Evolutionary conservation across 2,797 vertebrate species (phyloP).

Genomic region (Otus scops): DNA sequence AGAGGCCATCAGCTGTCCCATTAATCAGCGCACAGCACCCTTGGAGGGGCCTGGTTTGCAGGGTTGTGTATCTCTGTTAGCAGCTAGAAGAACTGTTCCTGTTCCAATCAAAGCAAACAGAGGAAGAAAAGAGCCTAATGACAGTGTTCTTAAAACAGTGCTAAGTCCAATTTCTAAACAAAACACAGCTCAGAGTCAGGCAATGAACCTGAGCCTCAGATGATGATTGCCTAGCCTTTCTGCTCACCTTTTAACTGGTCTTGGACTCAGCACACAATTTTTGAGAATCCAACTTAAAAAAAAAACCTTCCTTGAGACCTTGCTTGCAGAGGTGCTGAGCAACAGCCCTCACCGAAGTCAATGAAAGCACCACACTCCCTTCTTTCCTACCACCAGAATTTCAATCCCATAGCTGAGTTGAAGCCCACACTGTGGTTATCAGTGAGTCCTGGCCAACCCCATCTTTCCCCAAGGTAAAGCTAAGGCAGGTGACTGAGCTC

Average conservation of each 20-base stretch:
- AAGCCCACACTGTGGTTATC: not conserved
- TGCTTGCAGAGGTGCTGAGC: not conserved
- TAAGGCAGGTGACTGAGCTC: not conserved
- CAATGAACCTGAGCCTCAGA: not conserved
- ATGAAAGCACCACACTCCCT: not conserved
- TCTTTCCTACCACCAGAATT: not conserved
- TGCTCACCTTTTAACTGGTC: not conserved
- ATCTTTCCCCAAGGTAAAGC: not conserved
- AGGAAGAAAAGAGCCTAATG: not conserved
- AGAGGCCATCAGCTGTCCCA: not conserved
- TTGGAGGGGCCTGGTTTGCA: not conserved
- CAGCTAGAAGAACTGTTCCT: not conserved
- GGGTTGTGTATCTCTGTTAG: not conserved
- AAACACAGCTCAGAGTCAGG: not conserved
- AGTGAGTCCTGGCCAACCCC: not conserved
- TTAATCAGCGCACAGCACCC: not conserved
- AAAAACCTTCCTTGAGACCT: not conserved
- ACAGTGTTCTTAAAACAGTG: not conserved
- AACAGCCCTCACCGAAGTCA: not conserved
- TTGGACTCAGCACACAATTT: not conserved
- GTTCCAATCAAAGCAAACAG: not conserved
- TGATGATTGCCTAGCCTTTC: not conserved
- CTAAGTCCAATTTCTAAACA: not conserved
- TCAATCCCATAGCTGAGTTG: rapidly evolving
- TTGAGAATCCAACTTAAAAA: not conserved